A percentile compares a stretch with the other conserved stretches of the same genome.
Conservation (phyloP, 2,797 vertebrate genomes). For the Pelobates cultripes region DNA sequence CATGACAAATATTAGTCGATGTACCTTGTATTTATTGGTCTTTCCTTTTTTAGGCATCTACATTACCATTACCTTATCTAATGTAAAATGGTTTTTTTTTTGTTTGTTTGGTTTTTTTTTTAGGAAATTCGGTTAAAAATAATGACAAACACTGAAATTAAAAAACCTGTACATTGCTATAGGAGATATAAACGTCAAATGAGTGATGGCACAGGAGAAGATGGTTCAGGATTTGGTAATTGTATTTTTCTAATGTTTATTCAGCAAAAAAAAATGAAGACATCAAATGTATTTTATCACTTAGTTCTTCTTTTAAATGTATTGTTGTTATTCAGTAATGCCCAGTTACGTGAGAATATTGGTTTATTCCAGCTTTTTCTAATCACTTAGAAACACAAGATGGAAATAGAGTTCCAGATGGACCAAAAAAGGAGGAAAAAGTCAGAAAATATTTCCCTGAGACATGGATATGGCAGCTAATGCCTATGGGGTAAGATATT, state of each 20-base stretch:
- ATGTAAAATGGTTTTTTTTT: too few relatives aligned
- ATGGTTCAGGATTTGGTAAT: not conserved
- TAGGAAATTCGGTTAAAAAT: not conserved
- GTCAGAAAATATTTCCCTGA: conserved; percentile 24
- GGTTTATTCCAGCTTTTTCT: too few relatives aligned
- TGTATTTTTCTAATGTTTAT: not conserved
- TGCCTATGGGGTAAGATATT: not conserved
- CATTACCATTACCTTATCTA: too few relatives aligned
- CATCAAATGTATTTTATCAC: too few relatives aligned
- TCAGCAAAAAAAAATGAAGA: not conserved
- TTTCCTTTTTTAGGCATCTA: too few relatives aligned
- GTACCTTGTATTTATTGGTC: too few relatives aligned
- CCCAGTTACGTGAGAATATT: not conserved
- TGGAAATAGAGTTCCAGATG: too few relatives aligned
- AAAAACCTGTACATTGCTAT: not conserved
- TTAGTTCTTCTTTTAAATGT: not conserved
- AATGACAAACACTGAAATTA: conserved; percentile 6
- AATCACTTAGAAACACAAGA: not conserved
- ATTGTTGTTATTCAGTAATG: not conserved
- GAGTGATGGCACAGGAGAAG: not conserved
- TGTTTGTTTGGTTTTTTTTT: too few relatives aligned
- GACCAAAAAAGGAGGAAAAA: not conserved
- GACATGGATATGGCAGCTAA: conserved; percentile 36
- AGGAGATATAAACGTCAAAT: not conserved
- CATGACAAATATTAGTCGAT: too few relatives aligned